Evolutionary conservation across 2,797 vertebrate species (phyloP).

Genomic region (Linurgus olivaceus): DNA sequence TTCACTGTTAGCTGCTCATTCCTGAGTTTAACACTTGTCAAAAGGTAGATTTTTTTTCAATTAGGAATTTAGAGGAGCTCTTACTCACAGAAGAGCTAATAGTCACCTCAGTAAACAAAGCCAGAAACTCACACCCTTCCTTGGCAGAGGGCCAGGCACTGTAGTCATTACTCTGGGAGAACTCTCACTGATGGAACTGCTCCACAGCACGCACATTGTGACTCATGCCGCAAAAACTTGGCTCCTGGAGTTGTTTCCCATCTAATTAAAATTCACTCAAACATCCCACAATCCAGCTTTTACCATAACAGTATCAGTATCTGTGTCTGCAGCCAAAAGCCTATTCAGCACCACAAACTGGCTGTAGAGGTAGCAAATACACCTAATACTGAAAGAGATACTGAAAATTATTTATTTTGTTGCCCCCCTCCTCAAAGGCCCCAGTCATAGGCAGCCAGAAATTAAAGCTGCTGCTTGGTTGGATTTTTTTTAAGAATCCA

Average conservation of each 20-base stretch:
- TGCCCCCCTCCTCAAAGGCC: not conserved
- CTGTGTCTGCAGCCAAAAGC: not conserved
- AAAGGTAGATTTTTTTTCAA: not conserved
- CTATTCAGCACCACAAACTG: not conserved
- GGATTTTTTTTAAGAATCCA: not conserved
- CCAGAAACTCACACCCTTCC: not conserved
- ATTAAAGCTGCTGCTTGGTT: not conserved
- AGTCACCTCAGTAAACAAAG: not conserved
- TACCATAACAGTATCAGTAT: constrained; percentile 8
- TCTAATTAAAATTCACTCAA: constrained; percentile 62
- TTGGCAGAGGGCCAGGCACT: not conserved
- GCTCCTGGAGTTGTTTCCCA: constrained; percentile 48
- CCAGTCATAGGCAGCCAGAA: not conserved
- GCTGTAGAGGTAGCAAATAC: not conserved
- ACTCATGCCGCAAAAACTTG: constrained; percentile 57
- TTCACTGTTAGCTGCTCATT: not conserved
- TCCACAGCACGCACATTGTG: constrained; percentile 6
- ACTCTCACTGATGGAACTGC: constrained; percentile 30
- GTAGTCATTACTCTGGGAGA: constrained; percentile 21
- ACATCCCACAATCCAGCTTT: constrained; percentile 42
- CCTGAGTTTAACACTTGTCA: not conserved
- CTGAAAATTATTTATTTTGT: not conserved
- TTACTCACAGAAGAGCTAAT: not conserved
- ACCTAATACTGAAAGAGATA: not conserved
- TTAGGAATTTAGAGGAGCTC: not conserved